Conservation (phyloP, 2,888 invertebrate species). For the Ceramica pisi region DNA sequence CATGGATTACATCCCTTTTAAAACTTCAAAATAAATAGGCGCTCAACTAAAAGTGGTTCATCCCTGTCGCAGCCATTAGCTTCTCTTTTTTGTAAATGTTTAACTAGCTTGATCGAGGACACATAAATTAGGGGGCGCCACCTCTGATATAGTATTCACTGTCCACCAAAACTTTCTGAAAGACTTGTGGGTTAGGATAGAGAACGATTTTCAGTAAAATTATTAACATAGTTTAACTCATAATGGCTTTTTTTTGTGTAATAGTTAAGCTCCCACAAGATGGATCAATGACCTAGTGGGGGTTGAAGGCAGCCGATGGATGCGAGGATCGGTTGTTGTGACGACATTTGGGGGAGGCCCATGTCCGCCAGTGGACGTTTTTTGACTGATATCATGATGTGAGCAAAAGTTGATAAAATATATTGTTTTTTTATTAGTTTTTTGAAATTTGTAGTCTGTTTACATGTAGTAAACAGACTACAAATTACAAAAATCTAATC, state of each 20-base stretch:
- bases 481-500: no score
- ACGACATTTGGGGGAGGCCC: no score
- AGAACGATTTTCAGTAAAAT: background rate
- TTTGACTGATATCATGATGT: no score
- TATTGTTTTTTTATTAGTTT: background rate
- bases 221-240: background rate
- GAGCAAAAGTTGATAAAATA: background rate
- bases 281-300: no score
- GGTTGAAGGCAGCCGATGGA: no score
- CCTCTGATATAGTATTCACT: slow-evolving; percentile 53
- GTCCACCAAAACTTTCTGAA: slow-evolving; percentile 8
- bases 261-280: no score
- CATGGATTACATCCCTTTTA: slow-evolving; percentile 10
- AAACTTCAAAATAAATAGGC: slow-evolving; percentile 16
- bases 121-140: slow-evolving; percentile 41
- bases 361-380: no score
- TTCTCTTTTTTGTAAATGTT: slow-evolving; percentile 61
- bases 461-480: no score
- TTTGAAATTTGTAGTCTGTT: no score
- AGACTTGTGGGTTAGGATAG: no score
- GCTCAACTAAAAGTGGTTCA: slow-evolving; percentile 18
- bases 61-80: slow-evolving; percentile 36
- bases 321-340: no score
- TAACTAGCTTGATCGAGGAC: slow-evolving; percentile 52
- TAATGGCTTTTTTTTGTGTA: no score